Evolutionary conservation across 2,888 invertebrate genomes (phyloP).

Genomic region (Caenorhabditis sp.): DNA sequence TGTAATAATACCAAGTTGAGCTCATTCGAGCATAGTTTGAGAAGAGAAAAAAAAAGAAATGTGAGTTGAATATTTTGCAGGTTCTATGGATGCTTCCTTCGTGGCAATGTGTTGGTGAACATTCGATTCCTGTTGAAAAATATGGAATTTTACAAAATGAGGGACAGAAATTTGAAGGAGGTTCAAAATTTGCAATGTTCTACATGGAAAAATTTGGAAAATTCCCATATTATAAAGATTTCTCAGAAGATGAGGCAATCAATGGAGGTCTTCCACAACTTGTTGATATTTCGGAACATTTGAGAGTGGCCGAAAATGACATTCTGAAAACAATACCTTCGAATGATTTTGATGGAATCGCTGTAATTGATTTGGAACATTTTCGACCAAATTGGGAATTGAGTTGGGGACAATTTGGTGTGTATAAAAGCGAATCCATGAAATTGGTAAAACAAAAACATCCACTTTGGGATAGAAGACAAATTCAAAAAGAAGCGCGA

Average conservation of each 20-base stretch:
- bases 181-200: conserved; percentile 43
- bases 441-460: conserved; percentile 21
- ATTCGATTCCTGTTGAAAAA: conserved; percentile 21
- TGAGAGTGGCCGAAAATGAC: conserved; percentile 21
- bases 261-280: conserved; percentile 58
- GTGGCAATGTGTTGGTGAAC: conserved; percentile 15
- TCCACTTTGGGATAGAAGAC: conserved; percentile 17
- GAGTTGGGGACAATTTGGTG: conserved; percentile 48
- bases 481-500: conserved; percentile 18
- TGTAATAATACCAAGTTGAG: too few species aligned
- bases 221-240: conserved; percentile 41
- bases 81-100: conserved; percentile 39
- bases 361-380: conserved; percentile 53
- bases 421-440: conserved; percentile 34
- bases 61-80: too few species aligned
- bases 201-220: conserved; percentile 47
- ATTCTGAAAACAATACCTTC: conserved; percentile 42
- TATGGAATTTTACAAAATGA: conserved; percentile 27
- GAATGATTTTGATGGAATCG: conserved; percentile 44
- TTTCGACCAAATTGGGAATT: conserved; percentile 48
- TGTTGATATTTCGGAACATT: conserved; percentile 22
- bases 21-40: too few species aligned
- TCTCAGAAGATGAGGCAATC: conserved; percentile 20
- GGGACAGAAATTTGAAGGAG: conserved; percentile 30
- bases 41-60: too few species aligned